Evolutionary conservation across 2,888 invertebrate species (phyloP).

Genomic region (Hypolimnas misippus): DNA sequence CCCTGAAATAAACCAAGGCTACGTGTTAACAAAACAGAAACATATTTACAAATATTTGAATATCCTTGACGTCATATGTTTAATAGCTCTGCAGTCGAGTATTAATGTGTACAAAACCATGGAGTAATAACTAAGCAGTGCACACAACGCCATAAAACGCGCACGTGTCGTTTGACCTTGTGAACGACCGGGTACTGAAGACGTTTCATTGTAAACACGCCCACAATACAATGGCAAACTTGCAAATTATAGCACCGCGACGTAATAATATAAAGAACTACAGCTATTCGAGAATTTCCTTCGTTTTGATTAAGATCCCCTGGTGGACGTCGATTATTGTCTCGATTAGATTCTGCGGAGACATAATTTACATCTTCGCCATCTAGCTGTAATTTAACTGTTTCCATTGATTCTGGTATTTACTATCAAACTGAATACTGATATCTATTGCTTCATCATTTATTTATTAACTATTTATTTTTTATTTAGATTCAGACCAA

Average conservation of each 20-base stretch:
- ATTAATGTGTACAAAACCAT: slow-evolving; percentile 38
- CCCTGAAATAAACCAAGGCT: slow-evolving; percentile 34
- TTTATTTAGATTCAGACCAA: slow-evolving; percentile 19
- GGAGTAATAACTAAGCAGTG: slow-evolving; percentile 42
- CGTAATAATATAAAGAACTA: slow-evolving; percentile 3
- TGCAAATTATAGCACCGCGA: background rate
- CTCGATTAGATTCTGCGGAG: slow-evolving; percentile 5
- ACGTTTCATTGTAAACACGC: slow-evolving; percentile 47
- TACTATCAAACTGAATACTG: slow-evolving; percentile 1
- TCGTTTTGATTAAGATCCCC: slow-evolving; percentile 3
- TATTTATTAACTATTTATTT: slow-evolving; percentile 23
- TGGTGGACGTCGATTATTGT: background rate
- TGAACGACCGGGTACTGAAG: slow-evolving; percentile 47
- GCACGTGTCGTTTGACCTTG: slow-evolving; percentile 73
- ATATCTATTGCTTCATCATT: slow-evolving; percentile 28
- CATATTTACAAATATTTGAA: slow-evolving; percentile 33
- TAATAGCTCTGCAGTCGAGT: slow-evolving; percentile 31
- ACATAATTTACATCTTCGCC: slow-evolving; percentile 1
- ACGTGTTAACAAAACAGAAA: slow-evolving; percentile 27
- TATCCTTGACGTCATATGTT: slow-evolving; percentile 34
- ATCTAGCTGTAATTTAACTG: slow-evolving; percentile 5
- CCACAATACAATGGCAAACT: slow-evolving; percentile 22
- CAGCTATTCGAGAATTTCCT: slow-evolving; percentile 11
- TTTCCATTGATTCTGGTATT: background rate
- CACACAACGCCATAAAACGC: slow-evolving; percentile 44